Conservation (phyloP, 2,113 vertebrate genomes). For the Chaetura pelagica region DNA sequence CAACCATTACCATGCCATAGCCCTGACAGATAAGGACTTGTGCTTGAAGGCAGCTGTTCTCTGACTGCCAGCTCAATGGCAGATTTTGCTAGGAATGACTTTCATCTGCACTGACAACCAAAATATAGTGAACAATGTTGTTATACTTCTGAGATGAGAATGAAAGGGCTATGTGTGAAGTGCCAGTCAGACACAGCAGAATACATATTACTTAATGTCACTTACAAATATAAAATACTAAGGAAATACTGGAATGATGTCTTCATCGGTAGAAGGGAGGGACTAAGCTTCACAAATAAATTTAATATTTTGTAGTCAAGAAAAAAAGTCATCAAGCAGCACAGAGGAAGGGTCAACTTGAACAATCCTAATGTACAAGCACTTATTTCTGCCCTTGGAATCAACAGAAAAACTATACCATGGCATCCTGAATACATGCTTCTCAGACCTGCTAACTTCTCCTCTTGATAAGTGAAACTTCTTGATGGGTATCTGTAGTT, state of each 20-base stretch:
- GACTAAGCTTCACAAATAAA: not conserved
- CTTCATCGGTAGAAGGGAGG: not conserved
- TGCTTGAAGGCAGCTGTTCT: not conserved
- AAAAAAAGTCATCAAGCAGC: not conserved
- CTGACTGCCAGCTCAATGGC: constrained; percentile 20
- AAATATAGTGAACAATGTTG: not conserved
- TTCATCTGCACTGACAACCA: constrained; percentile 39
- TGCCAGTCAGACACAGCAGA: not conserved
- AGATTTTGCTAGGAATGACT: constrained; percentile 9
- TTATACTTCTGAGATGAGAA: not conserved
- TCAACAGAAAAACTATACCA: not conserved
- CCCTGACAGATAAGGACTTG: not conserved
- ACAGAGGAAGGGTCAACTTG: not conserved
- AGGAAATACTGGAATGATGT: not conserved
- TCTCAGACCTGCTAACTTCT: not conserved
- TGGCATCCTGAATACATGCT: not conserved
- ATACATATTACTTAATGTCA: not conserved
- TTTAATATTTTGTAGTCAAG: not conserved
- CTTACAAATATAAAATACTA: constrained; percentile 2
- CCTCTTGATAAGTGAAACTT: not conserved
- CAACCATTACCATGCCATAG: not conserved
- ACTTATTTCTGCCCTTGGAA: not conserved
- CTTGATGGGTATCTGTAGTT: not conserved
- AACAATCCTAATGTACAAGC: not conserved
- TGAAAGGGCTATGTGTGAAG: not conserved